phyloP scores from a whole-genome alignment of 2,797 vertebrate species.

The Gila robusta region DNA sequence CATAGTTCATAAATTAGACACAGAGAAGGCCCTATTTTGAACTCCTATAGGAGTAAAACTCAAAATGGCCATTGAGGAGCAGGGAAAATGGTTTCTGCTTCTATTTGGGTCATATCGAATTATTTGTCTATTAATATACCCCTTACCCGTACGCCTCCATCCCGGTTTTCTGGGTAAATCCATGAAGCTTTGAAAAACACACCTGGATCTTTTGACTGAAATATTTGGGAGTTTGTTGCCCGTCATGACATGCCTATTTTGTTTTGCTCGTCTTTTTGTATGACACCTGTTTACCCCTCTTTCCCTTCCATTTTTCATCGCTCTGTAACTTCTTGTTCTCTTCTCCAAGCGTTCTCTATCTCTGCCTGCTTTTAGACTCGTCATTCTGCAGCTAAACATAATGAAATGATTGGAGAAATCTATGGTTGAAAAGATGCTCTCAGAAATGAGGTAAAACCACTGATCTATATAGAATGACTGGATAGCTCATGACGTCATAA shows the following conservation, averaged over 20 bases:
- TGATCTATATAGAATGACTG: no score
- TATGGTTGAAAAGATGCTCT: slow-evolving; percentile 23
- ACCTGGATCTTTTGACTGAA: slow-evolving; percentile 23
- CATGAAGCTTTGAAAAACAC: slow-evolving; percentile 27
- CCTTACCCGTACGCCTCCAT: background rate
- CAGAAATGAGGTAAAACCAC: background rate
- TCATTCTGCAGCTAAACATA: background rate
- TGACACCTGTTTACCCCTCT: background rate
- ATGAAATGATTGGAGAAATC: background rate
- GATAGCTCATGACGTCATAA: no score
- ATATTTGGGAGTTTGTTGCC: slow-evolving; percentile 11
- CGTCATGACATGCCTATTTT: slow-evolving; percentile 10
- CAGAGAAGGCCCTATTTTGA: slow-evolving; percentile 5
- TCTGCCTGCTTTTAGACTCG: background rate
- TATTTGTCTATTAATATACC: slow-evolving; percentile 35
- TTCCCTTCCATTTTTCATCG: background rate
- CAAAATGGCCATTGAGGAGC: background rate
- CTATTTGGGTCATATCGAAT: slow-evolving; percentile 23
- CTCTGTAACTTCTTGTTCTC: background rate
- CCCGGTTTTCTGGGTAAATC: background rate
- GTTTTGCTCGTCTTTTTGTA: background rate
- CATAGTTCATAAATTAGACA: background rate
- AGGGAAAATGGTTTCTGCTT: background rate
- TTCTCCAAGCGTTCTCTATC: background rate
- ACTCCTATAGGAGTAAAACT: background rate